A percentile compares a stretch with the other conserved stretches of the same genome.
phyloP scores from a whole-genome alignment of 2,888 invertebrate species.

The Amiota mariae region DNA sequence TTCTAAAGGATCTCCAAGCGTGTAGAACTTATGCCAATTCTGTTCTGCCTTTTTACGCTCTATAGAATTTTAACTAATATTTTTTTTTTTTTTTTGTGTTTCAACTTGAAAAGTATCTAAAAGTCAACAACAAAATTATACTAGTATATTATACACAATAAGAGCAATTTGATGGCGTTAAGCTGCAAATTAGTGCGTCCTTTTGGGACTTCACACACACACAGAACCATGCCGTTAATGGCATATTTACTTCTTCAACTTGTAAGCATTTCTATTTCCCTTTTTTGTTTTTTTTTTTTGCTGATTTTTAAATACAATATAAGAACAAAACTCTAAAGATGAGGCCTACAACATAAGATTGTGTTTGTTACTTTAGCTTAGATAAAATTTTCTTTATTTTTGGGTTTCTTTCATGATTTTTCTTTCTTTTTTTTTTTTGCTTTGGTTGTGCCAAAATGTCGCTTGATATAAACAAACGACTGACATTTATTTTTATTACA shows the following conservation, averaged over 20 bases:
- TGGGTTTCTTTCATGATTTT: slow-evolving; percentile 20
- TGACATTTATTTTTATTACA: slow-evolving; percentile 74
- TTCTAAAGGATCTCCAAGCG: too few relatives aligned
- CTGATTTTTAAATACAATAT: slow-evolving; percentile 50
- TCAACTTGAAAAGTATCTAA: too few relatives aligned
- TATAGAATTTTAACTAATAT: too few relatives aligned
- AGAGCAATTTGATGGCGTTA: slow-evolving; percentile 13
- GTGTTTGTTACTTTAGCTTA: too few relatives aligned
- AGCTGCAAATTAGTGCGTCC: slow-evolving; percentile 59
- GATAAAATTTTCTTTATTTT: not conserved
- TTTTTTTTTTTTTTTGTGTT: too few relatives aligned
- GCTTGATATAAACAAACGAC: slow-evolving; percentile 73
- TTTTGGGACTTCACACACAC: slow-evolving; percentile 47
- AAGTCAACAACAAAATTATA: too few relatives aligned
- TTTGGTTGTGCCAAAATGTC: slow-evolving; percentile 33
- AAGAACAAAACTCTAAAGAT: slow-evolving; percentile 19
- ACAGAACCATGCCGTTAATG: slow-evolving; percentile 41
- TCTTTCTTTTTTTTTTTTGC: slow-evolving; percentile 31
- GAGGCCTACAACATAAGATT: too few relatives aligned
- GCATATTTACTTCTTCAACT: not conserved
- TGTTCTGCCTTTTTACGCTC: too few relatives aligned
- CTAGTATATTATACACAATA: too few relatives aligned
- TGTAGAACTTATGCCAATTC: too few relatives aligned
- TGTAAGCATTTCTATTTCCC: not conserved
- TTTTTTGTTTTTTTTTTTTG: slow-evolving; percentile 30